A percentile compares a stretch with the other conserved stretches of the same genome.
Conservation (phyloP, 2,113 vertebrate genomes). For the Indicator indicator region DNA sequence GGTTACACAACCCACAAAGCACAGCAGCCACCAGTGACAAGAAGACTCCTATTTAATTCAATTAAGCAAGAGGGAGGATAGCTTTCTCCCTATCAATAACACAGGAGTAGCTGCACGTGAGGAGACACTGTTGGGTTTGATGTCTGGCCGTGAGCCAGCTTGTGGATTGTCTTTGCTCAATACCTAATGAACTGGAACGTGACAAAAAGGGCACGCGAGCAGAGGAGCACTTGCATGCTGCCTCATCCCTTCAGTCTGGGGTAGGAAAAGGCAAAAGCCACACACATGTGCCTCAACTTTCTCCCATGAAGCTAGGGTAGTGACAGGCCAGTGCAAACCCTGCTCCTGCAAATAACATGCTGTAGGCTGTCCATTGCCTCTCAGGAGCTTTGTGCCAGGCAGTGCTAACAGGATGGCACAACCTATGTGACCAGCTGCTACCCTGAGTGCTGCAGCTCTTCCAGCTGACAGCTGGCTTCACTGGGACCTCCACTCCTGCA, state of each 20-base stretch:
- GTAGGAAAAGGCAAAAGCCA: not conserved
- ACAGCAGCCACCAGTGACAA: not conserved
- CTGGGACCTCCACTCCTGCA: rapidly evolving
- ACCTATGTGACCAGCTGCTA: rapidly evolving
- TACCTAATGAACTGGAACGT: not conserved
- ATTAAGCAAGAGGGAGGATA: not conserved
- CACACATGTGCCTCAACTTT: rapidly evolving
- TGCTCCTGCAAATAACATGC: rapidly evolving
- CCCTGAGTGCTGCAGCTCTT: not conserved
- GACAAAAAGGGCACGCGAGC: rapidly evolving
- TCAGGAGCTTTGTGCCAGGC: rapidly evolving
- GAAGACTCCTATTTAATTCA: not conserved
- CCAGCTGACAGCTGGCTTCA: not conserved
- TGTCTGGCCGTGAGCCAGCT: not conserved
- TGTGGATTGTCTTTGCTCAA: not conserved
- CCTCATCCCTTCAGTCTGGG: not conserved
- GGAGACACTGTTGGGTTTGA: not conserved
- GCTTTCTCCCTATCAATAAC: not conserved
- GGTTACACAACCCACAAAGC: not conserved
- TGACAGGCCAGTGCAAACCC: not conserved
- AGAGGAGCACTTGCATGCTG: not conserved
- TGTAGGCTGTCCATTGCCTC: not conserved
- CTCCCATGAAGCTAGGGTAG: not conserved
- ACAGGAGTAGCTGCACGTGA: not conserved
- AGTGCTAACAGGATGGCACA: not conserved